These are phyloP conservation scores for Rhincodon typus DNA, from an alignment of 2,797 vertebrate species.

Conservation along the genomic window DNA sequence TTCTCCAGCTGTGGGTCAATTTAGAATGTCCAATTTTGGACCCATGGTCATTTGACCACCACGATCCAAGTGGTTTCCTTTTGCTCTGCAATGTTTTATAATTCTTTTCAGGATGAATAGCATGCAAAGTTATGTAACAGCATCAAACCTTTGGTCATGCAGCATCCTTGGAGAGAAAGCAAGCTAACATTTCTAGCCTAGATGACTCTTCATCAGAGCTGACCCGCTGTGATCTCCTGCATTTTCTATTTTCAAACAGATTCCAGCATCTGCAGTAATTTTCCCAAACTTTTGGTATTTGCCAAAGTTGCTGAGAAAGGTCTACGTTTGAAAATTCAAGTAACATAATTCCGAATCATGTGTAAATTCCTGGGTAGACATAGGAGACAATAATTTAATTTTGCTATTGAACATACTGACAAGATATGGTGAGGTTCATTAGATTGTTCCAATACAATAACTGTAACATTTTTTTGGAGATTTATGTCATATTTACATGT, in stretches of 20 bases:
- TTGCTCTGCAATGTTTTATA: neutral
- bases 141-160: neutral
- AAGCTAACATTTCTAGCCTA: too few relatives aligned
- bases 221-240: too few relatives aligned
- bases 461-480: neutral
- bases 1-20: too few relatives aligned
- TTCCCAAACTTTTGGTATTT: neutral
- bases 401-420: neutral
- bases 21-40: too few relatives aligned
- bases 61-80: neutral
- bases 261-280: too few relatives aligned
- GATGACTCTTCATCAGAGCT: too few relatives aligned
- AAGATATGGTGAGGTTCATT: neutral
- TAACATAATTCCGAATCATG: neutral
- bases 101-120: neutral
- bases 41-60: too few relatives aligned
- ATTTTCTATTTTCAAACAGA: too few relatives aligned
- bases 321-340: neutral
- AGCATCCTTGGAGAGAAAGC: too few relatives aligned
- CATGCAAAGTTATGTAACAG: neutral
- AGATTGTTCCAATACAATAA: neutral
- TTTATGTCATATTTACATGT: neutral
- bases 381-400: neutral
- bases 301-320: neutral
- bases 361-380: neutral